Conservation (phyloP, 2,113 vertebrate species). For the Zapornia atra region DNA sequence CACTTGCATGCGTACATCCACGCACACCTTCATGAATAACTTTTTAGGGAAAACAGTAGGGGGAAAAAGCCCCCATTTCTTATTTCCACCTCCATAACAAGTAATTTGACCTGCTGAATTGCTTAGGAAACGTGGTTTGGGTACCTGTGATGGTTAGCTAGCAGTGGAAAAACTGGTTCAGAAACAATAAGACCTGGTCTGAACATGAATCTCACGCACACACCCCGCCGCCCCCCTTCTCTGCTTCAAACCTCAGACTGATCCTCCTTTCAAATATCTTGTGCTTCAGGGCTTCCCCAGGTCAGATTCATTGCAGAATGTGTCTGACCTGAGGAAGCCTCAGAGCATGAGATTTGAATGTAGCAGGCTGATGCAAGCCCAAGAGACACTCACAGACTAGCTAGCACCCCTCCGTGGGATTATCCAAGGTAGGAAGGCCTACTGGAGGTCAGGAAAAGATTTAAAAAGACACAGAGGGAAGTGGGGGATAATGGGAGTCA, state of each 20-base stretch:
- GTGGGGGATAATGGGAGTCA: constrained; percentile 53
- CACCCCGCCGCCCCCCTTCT: background rate
- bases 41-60: constrained; percentile 59
- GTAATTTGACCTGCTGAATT: constrained; percentile 63
- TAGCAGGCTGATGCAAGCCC: constrained; percentile 67
- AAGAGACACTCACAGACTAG: constrained; percentile 53
- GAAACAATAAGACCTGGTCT: constrained; percentile 70
- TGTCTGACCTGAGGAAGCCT: constrained; percentile 74
- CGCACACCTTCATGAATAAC: constrained; percentile 53
- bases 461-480: constrained; percentile 53
- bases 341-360: constrained; percentile 72
- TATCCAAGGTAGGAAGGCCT: constrained; percentile 63
- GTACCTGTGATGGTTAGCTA: constrained; percentile 46
- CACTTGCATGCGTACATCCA: background rate
- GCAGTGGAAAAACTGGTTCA: constrained; percentile 73
- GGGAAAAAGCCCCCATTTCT: background rate
- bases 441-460: constrained; percentile 64
- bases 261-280: constrained; percentile 74
- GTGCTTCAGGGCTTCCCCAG: constrained; percentile 73
- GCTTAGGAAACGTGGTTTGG: constrained; percentile 56
- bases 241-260: constrained; percentile 63
- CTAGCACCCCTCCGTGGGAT: constrained; percentile 55
- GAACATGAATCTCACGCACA: constrained; percentile 64
- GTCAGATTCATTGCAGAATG: constrained; percentile 72
- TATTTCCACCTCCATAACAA: constrained; percentile 33